Conservation (phyloP, 92 coral and sea anemone genomes). For the Umimayanthus chanpuru region DNA sequence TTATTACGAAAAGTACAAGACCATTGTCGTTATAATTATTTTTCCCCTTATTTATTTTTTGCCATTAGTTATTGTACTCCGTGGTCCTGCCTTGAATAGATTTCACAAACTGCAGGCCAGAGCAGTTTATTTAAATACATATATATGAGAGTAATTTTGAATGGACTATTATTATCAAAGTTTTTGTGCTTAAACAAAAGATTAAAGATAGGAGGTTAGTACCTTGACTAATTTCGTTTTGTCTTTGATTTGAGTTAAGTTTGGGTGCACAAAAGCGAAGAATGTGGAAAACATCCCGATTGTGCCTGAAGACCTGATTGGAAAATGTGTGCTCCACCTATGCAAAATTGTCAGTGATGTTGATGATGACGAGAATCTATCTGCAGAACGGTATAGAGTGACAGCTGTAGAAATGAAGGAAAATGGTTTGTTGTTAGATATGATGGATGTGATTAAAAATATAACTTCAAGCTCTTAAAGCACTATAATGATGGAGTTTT, state of each 20-base stretch:
- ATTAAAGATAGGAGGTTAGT: not conserved
- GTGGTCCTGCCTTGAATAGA: no score
- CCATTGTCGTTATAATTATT: no score
- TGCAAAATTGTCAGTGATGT: slow-evolving; percentile 30
- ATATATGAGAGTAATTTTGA: not conserved
- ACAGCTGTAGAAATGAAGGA: slow-evolving; percentile 31
- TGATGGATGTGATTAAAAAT: slow-evolving; percentile 38
- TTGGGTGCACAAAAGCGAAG: not conserved
- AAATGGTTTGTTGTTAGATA: slow-evolving; percentile 19
- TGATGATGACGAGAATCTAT: slow-evolving; percentile 19
- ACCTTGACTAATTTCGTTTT: slow-evolving; percentile 10
- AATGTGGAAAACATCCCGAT: slow-evolving; percentile 28
- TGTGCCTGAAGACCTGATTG: slow-evolving; percentile 46
- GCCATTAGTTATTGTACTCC: no score
- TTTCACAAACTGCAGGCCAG: no score
- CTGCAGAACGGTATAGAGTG: slow-evolving; percentile 35
- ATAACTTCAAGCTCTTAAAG: slow-evolving; percentile 20
- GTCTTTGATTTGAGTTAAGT: not conserved
- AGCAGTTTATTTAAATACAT: no score
- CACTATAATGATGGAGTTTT: slow-evolving; percentile 1
- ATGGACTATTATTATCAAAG: not conserved
- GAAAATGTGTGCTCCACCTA: slow-evolving; percentile 40
- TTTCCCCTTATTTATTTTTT: no score
- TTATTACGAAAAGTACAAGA: no score
- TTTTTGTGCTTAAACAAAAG: slow-evolving; percentile 13